Percentiles rank a stretch among this genome's conserved stretches.
Conservation (phyloP, 2,113 vertebrate species). For the Ursus arctos region DNA sequence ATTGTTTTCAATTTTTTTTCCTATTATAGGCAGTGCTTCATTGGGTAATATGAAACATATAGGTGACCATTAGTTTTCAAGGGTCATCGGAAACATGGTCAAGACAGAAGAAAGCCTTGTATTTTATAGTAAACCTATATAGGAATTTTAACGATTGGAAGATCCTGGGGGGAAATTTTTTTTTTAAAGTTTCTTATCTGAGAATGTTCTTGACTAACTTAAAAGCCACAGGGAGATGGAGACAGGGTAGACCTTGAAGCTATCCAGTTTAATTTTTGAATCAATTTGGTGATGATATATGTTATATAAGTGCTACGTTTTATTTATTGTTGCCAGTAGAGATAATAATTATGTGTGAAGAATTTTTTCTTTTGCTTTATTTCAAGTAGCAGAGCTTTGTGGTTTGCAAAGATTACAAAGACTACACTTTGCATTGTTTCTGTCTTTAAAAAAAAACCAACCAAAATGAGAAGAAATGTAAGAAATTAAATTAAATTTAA, state of each 20-base stretch:
- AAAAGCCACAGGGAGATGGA: neutral
- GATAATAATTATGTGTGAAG: conserved; percentile 54
- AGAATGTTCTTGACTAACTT: conserved; percentile 18
- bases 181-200: neutral
- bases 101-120: conserved; percentile 45
- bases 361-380: conserved; percentile 67
- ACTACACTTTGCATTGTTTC: conserved; percentile 59
- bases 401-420: conserved; percentile 63
- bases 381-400: conserved; percentile 72
- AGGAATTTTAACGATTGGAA: conserved; percentile 8
- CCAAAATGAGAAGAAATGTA: conserved; percentile 73
- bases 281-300: conserved; percentile 38
- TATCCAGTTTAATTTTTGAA: conserved; percentile 25
- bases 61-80: neutral
- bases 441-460: conserved; percentile 59
- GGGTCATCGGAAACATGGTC: conserved; percentile 5
- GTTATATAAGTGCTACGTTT: conserved; percentile 30
- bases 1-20: conserved; percentile 30
- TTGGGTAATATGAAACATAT: neutral
- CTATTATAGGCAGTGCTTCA: neutral
- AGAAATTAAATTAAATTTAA: conserved; percentile 68
- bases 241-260: neutral
- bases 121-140: conserved; percentile 8
- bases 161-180: neutral
- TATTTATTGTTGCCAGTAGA: conserved; percentile 35